Percentiles rank a stretch among this genome's conserved stretches.
Evolutionary conservation across 1,140 invertebrate genomes (phyloP).

Genomic region (Chymomyza costata): DNA sequence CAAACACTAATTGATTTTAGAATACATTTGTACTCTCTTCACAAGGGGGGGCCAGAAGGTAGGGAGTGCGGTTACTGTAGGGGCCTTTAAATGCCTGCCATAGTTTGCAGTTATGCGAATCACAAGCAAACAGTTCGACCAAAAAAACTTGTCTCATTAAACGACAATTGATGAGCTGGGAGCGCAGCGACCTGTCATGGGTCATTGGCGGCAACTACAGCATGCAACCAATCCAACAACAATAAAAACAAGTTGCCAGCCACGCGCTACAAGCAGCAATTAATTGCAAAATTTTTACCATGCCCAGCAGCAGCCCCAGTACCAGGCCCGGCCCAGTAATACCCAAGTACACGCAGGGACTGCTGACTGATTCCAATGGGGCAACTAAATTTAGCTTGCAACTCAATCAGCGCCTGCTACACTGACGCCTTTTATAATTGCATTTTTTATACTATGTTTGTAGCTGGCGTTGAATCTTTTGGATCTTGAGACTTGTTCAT

Average conservation of each 20-base stretch:
- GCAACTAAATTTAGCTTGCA: constrained; percentile 59
- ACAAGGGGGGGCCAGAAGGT: too few species aligned
- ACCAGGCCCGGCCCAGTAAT: too few species aligned
- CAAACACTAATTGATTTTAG: constrained; percentile 73
- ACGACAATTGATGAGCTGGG: constrained; percentile 43
- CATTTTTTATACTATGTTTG: too few species aligned
- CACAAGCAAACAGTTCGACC: constrained; percentile 1
- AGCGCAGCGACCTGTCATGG: constrained; percentile 58
- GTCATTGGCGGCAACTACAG: constrained; percentile 46
- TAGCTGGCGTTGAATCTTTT: too few species aligned
- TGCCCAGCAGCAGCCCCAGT: constrained; percentile 8
- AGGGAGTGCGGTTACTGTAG: too few species aligned
- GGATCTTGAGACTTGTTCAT: too few species aligned
- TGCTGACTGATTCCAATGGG: background rate
- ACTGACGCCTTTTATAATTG: constrained; percentile 68
- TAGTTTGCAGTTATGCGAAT: too few species aligned
- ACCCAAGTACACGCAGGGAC: background rate
- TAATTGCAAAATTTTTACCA: constrained; percentile 36
- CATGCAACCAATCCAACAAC: background rate
- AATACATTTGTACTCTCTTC: constrained; percentile 69
- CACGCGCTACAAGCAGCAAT: constrained; percentile 22
- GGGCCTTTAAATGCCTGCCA: too few species aligned
- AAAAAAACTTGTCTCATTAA: constrained; percentile 49
- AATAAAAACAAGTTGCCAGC: background rate
- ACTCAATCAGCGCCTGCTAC: constrained; percentile 58